Conservation (phyloP, 2,113 vertebrate genomes). For the Sinocyclocheilus anshuiensis region DNA sequence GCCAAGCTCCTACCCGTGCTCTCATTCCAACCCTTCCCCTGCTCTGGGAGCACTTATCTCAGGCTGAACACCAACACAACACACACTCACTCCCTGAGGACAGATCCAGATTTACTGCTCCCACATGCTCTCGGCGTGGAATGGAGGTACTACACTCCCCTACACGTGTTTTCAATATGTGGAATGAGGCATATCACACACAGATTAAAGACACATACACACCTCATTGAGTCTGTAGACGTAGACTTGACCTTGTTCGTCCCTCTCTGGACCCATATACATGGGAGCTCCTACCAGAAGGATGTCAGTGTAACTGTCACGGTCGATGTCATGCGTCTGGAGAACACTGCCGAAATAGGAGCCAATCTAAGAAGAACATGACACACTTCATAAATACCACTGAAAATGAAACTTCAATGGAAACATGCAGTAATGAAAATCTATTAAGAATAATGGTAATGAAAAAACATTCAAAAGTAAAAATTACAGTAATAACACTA, state of each 20-base stretch:
- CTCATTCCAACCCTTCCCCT: constrained; percentile 20
- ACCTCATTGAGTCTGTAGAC: constrained; percentile 85
- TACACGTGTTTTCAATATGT: constrained; percentile 33
- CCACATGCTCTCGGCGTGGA: not conserved
- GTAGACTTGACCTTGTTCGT: constrained; percentile 94
- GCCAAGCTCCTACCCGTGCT: not conserved
- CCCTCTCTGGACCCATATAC: constrained; percentile 92
- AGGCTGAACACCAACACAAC: constrained; percentile 24
- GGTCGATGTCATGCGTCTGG: constrained; percentile 85
- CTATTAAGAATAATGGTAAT: not conserved
- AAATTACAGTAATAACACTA: too few species aligned
- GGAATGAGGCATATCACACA: constrained; percentile 26
- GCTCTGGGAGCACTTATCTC: constrained; percentile 37
- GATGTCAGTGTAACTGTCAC: constrained; percentile 85
- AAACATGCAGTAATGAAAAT: not conserved
- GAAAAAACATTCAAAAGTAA: not conserved
- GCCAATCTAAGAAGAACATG: constrained; percentile 80
- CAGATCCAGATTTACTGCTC: constrained; percentile 15
- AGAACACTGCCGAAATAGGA: constrained; percentile 95
- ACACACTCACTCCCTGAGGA: constrained; percentile 33
- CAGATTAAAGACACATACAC: constrained; percentile 16
- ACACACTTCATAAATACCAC: not conserved
- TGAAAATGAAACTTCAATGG: not conserved
- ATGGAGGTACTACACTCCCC: not conserved
- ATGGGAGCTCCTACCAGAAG: constrained; percentile 92